These are phyloP conservation scores for Tiaroga cobitis DNA, from an alignment of 2,797 vertebrate genomes.

Conservation along the genomic window DNA sequence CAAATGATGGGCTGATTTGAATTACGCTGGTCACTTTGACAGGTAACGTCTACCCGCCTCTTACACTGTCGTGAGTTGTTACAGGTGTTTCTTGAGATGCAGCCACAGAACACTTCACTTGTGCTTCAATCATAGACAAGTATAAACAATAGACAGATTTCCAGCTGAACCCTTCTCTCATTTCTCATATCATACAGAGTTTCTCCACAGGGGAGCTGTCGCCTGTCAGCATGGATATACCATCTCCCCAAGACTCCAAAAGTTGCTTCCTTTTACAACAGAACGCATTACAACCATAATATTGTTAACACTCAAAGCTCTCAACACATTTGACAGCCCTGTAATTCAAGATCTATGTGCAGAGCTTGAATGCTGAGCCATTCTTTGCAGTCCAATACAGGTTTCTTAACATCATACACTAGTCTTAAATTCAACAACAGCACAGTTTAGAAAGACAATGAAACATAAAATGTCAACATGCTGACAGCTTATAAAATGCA, in stretches of 20 bases:
- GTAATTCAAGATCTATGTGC: background rate
- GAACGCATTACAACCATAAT: background rate
- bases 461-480: background rate
- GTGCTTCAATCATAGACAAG: background rate
- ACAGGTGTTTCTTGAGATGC: background rate
- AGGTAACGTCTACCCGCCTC: background rate
- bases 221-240: constrained; percentile 11
- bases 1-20: background rate
- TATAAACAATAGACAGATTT: constrained; percentile 22
- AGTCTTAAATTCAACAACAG: background rate
- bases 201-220: constrained; percentile 6
- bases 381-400: background rate
- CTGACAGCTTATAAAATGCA: background rate
- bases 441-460: background rate
- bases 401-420: background rate
- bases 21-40: constrained; percentile 13
- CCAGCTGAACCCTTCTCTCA: background rate
- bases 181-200: background rate
- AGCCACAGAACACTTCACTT: background rate
- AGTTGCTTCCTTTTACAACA: background rate
- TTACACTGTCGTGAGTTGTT: background rate
- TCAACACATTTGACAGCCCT: background rate
- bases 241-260: constrained; percentile 1
- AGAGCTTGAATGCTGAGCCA: background rate
- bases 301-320: background rate